Base-by-base conservation (phyloP, 2,113 vertebrate species). In the Monopterus albus region DNA sequence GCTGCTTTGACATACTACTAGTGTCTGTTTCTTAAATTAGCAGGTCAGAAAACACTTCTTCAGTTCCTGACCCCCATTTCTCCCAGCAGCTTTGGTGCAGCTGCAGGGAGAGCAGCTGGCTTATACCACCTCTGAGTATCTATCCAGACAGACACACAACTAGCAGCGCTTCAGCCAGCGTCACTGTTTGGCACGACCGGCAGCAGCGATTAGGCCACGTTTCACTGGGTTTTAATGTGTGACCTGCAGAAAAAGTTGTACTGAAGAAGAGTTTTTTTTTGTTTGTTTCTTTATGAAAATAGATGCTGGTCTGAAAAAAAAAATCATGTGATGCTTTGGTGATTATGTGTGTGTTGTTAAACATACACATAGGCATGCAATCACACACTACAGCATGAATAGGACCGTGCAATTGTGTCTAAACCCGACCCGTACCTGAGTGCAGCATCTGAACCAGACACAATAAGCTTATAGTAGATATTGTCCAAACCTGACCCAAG, bases 291-390 rank as follows among this genome's bases (percentile, higher is more conserved):
- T 42, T 13, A 62, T 29, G 33, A 61, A 82, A 82, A 79, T 65
- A 21, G 67, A 71, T 66, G 56, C 65, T 38, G 13, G 38, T 45
- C 57, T 63, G 46, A 60, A 75, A 79, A n/a, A 60, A 75, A 79
- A n/a, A 66, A 71, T 70, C 57, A 57, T 40, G 28, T 49, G 79
- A 81, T 77, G 20, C 69, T 62, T 63, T 46, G 45, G 68, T 84
- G 84, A 77, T 88, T 83, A 81, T n/a, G n/a, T n/a, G n/a, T n/a
- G n/a, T n/a, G 89, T 89, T 89, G 47, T 26, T 14, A 75, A 55
- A 72, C n/a, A n/a, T n/a, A n/a, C n/a, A n/a, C n/a, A n/a, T n/a
- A n/a, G n/a, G n/a, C n/a, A n/a, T n/a, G n/a, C n/a, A n/a, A n/a
- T n/a, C n/a, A n/a, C n/a, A n/a, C n/a, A n/a, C n/a, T n/a, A n/a